Base-by-base conservation (phyloP, 2,888 invertebrate species). In the Campopleginae sp. region DNA sequence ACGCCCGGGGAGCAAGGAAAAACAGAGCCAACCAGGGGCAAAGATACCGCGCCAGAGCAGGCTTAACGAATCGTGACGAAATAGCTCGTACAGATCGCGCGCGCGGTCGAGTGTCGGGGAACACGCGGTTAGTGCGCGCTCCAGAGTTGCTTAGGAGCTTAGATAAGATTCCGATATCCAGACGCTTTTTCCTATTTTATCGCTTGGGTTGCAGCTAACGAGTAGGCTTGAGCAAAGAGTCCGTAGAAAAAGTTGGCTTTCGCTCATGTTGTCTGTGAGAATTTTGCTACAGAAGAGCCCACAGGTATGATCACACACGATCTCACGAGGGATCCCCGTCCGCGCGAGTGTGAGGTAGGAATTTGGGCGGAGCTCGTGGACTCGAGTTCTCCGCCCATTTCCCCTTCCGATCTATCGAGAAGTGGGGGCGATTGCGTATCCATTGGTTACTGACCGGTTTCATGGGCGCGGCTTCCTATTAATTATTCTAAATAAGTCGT, bases 401-500 rank as follows among this genome's bases (percentile, higher is more conserved):
- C 90, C 90, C 91, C 91, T 91, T 90, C 88, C 86, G 81, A 7
- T 5, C 0, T 1, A 7, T 0, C 0, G 0, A 0, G 4, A 19
- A 82, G 92, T 84, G 88, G 92, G 93, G 90, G 58, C 58, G 3
- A 4, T 3, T 12, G 31, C 5, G 38, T 8, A 7, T 17, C 42
- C 87, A 93, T 93, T 93, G 91, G 93, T 54, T 84, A 78, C 44
- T 42, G 85, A 88, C 88, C 88, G 89, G 91, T 89, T 89, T 87
- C 86, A 88, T 89, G 90, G 92, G 91, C 84, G 90, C 90, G 87
- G 87, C 89, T 85, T 89, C 82, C 90, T 89, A 92, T 93, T 93
- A 93, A 93, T 93, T 93, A 93, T 93, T 93, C 92, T 92, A 92
- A 93, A 93, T 93, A 92, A 93, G 93, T 93, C 93, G 93, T 93